These are phyloP conservation scores for Caenorhabditis wallacei DNA, from an alignment of 2,888 invertebrate genomes.

Conservation along the genomic window DNA sequence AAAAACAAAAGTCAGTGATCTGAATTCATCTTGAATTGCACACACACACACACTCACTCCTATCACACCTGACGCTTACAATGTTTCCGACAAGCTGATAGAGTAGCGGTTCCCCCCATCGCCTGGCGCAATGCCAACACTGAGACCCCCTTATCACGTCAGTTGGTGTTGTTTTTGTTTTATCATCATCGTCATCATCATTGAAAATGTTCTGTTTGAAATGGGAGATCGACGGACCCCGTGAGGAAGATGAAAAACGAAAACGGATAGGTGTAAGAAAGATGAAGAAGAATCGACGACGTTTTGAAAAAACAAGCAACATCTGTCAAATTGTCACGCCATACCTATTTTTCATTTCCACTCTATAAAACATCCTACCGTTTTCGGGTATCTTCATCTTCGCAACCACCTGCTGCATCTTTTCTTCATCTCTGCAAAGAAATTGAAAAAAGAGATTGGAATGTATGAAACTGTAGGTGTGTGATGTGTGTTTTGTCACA, in stretches of 20 bases:
- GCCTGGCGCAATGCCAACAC: constrained; percentile 41
- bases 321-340: constrained; percentile 64
- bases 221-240: constrained; percentile 41
- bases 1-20: constrained; percentile 59
- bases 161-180: constrained; percentile 63
- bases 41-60: constrained; percentile 3
- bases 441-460: constrained; percentile 55
- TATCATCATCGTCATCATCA: constrained; percentile 50
- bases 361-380: constrained; percentile 26
- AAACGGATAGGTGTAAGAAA: constrained; percentile 59
- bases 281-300: constrained; percentile 32
- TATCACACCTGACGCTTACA: constrained; percentile 55
- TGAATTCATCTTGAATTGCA: constrained; percentile 47
- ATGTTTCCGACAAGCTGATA: constrained; percentile 31
- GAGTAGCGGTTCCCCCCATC: neutral
- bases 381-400: constrained; percentile 32
- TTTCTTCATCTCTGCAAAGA: constrained; percentile 28
- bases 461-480: constrained; percentile 43
- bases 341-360: constrained; percentile 53
- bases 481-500: constrained; percentile 54
- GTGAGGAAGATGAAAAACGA: constrained; percentile 52
- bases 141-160: neutral
- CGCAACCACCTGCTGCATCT: constrained; percentile 20
- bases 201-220: constrained; percentile 59
- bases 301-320: constrained; percentile 55